Base-by-base conservation (phyloP, 2,797 vertebrate genomes). In the Argyrosomus regius region DNA sequence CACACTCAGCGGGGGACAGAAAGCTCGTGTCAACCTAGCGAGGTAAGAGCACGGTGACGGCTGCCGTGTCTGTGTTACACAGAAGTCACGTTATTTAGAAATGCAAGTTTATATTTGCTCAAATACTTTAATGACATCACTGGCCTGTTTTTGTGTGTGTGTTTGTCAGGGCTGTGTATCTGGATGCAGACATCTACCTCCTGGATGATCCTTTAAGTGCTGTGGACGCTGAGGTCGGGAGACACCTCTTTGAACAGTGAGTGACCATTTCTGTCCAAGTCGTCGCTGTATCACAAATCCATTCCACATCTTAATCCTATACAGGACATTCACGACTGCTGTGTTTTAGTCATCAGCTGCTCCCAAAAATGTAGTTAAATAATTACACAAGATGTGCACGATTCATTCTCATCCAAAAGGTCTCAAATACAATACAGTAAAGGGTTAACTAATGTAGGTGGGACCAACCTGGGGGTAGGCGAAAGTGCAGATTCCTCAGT, bases 1-100 rank as follows among this genome's bases (percentile, higher is more conserved):
- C 74, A 99, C 97, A 0, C 94, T 99, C 74, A 98, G 97, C 0
- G 98, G 98, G 48, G 98, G 98, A 8, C 98, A 99, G 92, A 99
- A 97, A 75, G 97, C 97, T 3, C 96, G 98, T 1, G 91, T 99
- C 58, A 99, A 96, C 89, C 92, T 99, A 14, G 98, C 97, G 16
- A 97, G 98, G 98, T 95, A 72, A 48, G 41, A 43, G 43, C 3
- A 45, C 14, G 18, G 12, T n/a, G 41, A 41, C 39, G 11, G 10
- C 39, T 9, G 39, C 6, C 39, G 10, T 41, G 39, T 41, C 39
- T 52, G 35, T 22, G 28, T 65, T 50, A 31, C 16, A 3, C 26
- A 31, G 28, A 57, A 31, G 26, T 5, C 17, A 3, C 56, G 3
- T 17, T 4, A 5, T 31, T 9, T 59, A n/a, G 18, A n/a, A 20